These are phyloP conservation scores for Cinclus mexicanus DNA, from an alignment of 2,113 vertebrate genomes.

Conservation along the genomic window DNA sequence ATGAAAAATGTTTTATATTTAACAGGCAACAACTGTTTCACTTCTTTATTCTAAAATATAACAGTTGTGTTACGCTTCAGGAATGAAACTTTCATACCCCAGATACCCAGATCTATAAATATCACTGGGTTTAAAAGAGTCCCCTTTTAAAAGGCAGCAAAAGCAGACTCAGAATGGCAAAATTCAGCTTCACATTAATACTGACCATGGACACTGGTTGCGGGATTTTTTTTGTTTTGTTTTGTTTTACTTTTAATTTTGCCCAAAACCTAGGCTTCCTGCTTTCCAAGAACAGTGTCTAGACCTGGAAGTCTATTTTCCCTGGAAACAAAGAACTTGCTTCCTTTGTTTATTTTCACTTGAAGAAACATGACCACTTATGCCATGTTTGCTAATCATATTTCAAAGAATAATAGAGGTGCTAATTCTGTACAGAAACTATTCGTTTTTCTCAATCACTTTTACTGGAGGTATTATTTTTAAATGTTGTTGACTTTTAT, in stretches of 20 bases:
- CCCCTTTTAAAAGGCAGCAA: background rate
- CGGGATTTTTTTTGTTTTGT: background rate
- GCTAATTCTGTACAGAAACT: background rate
- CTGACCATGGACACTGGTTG: background rate
- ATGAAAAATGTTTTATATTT: background rate
- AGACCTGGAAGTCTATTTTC: background rate
- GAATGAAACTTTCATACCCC: background rate
- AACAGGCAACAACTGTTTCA: background rate
- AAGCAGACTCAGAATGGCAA: background rate
- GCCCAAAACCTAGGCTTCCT: background rate
- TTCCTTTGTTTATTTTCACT: background rate
- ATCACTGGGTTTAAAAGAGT: background rate
- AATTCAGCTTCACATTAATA: background rate
- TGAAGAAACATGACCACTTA: background rate
- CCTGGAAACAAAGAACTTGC: background rate
- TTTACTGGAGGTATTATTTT: background rate
- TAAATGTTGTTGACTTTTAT: background rate
- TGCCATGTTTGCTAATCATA: background rate
- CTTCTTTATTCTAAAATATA: background rate
- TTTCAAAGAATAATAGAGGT: background rate
- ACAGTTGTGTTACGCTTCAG: background rate
- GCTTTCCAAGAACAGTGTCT: slow-evolving; percentile 1
- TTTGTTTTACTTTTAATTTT: background rate
- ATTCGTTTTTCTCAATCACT: background rate
- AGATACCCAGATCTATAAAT: background rate